Base-by-base conservation (phyloP, 2,113 vertebrate genomes). In the Corvus cornix region DNA sequence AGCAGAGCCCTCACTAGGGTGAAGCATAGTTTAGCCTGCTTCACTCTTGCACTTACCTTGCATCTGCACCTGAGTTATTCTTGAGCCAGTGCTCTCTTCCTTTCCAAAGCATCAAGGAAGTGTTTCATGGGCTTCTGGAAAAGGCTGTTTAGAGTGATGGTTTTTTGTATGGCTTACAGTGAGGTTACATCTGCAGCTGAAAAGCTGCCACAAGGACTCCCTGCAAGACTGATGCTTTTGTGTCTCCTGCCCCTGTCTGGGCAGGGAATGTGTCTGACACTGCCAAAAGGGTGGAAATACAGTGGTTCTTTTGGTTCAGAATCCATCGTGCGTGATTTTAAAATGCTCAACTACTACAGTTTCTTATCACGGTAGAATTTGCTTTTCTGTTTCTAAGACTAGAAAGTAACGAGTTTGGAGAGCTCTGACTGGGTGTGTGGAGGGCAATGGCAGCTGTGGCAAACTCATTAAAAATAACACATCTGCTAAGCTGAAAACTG, bases 101-200 rank as follows among this genome's bases (percentile, higher is more conserved):
- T 87, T 73, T 75, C 52, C 82, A 87, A 16, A 85, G 58, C 78
- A 83, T 46, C 82, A 49, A 60, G 78, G 67, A 93, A 79, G 31
- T 46, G 37, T 90, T 90, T 73, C 2, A 6, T 51, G 67, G 75
- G 53, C 75, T 97, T 93, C 88, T 94, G 94, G 78, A 90, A 93
- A 93, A 88, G 64, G 59, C 63, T 85, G 90, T 95, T 85, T 88
- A 62, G 67, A 90, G 63, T 21, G 82, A 9, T 91, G 37, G 0
- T 17, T 85, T 79, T 59, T 55, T 69, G 51, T 63, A n/a, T 67
- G 72, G 46, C 59, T 93, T 95, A 84, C 0, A 1, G 64, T 63
- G 95, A 93, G 60, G 69, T 78, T 95, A 43, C 86, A 78, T 84
- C 90, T 2, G 39, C 72, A 84, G 86, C 94, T 89, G 93, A 89